Evolutionary conservation across 2,888 invertebrate species (phyloP).

Genomic region (Erebia aethiops): DNA sequence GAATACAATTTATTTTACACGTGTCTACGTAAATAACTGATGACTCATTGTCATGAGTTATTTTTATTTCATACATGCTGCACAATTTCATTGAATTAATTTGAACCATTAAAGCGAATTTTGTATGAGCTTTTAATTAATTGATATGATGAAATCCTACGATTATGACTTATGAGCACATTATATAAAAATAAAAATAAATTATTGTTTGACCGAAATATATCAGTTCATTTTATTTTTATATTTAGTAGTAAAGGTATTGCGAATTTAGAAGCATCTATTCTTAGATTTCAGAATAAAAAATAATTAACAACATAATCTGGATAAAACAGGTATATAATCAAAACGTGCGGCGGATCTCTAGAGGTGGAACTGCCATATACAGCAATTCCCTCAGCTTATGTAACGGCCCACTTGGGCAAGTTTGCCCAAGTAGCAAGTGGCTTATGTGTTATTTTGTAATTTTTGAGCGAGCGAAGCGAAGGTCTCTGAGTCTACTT

Average conservation of each 20-base stretch:
- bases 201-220: not conserved
- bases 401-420: not conserved
- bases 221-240: not conserved
- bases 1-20: not conserved
- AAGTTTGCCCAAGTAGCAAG: too few relatives aligned
- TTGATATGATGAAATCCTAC: too few relatives aligned
- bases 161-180: not conserved
- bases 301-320: not conserved
- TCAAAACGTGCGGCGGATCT: not conserved
- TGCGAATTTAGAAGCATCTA: not conserved
- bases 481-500: too few relatives aligned
- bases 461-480: too few relatives aligned
- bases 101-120: too few relatives aligned
- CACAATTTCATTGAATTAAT: too few relatives aligned
- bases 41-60: not conserved
- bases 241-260: not conserved
- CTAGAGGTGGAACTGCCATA: not conserved
- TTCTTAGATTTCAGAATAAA: slow-evolving; percentile 6
- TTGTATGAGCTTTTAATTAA: too few relatives aligned
- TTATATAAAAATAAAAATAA: not conserved
- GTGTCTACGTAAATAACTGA: not conserved
- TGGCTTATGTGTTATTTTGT: too few relatives aligned
- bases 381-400: too few relatives aligned
- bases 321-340: not conserved
- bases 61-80: too few relatives aligned